A percentile compares a stretch with the other conserved stretches of the same genome.
These are phyloP conservation scores for Ennomos fuscantarius DNA, from an alignment of 2,888 invertebrate genomes.

Conservation along the genomic window DNA sequence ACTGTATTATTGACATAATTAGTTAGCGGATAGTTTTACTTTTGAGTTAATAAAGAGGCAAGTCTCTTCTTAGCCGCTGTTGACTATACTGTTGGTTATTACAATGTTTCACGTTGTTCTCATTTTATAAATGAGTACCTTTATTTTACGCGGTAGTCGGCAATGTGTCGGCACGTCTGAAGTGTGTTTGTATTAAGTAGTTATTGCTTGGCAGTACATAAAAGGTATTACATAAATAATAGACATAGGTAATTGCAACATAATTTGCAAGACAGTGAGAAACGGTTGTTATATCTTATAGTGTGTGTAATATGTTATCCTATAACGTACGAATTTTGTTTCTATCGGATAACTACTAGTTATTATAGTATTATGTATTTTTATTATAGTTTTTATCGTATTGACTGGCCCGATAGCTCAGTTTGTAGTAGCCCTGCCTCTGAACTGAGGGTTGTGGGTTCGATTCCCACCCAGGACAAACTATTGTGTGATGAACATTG, in stretches of 20 bases:
- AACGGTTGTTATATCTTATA: background rate
- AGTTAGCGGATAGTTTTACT: constrained; percentile 54
- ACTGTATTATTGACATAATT: constrained; percentile 69
- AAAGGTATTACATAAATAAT: constrained; percentile 1
- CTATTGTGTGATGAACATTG: too few relatives aligned
- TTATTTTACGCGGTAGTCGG: constrained; percentile 39
- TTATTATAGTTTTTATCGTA: too few relatives aligned
- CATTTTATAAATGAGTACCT: constrained; percentile 34
- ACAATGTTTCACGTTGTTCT: constrained; percentile 49
- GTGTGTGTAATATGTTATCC: background rate
- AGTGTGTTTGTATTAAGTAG: constrained; percentile 16
- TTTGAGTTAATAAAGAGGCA: constrained; percentile 55
- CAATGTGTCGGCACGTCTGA: constrained; percentile 30
- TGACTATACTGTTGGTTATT: constrained; percentile 51
- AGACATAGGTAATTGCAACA: constrained; percentile 3
- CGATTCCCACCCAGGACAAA: too few relatives aligned
- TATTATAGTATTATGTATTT: too few relatives aligned
- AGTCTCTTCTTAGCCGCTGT: constrained; percentile 45
- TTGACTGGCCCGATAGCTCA: constrained; percentile 15
- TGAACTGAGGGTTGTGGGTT: too few relatives aligned
- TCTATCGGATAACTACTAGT: too few relatives aligned
- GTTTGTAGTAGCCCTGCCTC: too few relatives aligned
- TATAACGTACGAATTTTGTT: background rate
- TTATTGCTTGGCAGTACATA: constrained; percentile 3
- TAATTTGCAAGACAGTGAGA: constrained; percentile 1